A percentile compares a stretch with the other conserved stretches of the same genome.
These are phyloP conservation scores for Heterochromis multidens DNA, from an alignment of 2,113 vertebrate genomes.

Conservation along the genomic window DNA sequence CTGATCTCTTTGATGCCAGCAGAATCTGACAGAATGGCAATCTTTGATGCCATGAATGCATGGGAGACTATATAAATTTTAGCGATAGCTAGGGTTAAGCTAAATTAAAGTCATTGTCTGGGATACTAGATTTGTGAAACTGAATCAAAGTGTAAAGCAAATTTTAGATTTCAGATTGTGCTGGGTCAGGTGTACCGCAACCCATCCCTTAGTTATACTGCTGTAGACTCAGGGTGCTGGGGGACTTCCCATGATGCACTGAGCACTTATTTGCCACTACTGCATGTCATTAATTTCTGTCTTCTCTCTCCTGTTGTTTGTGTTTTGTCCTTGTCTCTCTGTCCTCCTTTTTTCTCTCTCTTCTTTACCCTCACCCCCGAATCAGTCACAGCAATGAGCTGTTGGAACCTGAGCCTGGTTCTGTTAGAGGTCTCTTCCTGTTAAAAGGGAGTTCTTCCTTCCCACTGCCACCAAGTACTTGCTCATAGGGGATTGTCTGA, in stretches of 20 bases:
- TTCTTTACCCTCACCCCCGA: neutral
- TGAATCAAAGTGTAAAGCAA: neutral
- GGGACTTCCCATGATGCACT: neutral
- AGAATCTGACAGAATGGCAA: neutral
- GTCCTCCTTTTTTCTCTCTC: neutral
- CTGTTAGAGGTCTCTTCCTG: fast-evolving
- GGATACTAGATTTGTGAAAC: neutral
- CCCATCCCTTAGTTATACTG: neutral
- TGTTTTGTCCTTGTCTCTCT: neutral
- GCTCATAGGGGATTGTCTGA: neutral
- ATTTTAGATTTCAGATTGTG: neutral
- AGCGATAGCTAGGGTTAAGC: neutral
- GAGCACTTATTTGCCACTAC: neutral
- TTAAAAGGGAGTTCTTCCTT: neutral
- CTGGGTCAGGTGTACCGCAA: neutral
- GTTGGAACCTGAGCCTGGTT: neutral
- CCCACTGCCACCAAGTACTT: neutral
- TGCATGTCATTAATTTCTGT: neutral
- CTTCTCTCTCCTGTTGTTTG: neutral
- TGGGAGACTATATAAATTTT: neutral
- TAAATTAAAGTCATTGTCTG: neutral
- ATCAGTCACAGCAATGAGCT: fast-evolving
- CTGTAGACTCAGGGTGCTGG: neutral
- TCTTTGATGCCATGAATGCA: neutral
- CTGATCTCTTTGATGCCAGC: neutral